Evolutionary conservation across 2,888 invertebrate genomes (phyloP).

Genomic region (Nemotelus pantherinus): DNA sequence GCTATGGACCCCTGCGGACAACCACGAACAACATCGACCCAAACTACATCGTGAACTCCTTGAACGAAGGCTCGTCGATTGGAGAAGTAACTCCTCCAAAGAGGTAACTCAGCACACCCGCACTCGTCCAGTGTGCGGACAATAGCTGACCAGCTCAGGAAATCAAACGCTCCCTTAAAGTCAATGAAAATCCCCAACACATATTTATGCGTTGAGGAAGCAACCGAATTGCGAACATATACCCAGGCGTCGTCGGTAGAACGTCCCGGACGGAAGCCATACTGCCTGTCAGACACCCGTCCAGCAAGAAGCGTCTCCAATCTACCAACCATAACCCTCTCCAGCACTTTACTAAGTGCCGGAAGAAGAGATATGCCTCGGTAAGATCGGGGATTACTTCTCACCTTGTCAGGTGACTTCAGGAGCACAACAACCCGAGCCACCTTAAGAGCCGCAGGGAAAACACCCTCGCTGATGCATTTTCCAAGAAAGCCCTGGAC

Average conservation of each 20-base stretch:
- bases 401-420: too few species aligned
- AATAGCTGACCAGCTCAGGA: neutral
- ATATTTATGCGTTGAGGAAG: neutral
- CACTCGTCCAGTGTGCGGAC: neutral
- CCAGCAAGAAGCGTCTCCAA: neutral
- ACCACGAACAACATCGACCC: neutral
- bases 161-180: neutral
- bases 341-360: conserved; percentile 5
- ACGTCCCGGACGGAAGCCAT: neutral
- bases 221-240: neutral
- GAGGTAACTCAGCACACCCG: neutral
- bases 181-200: conserved; percentile 2
- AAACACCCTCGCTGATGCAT: too few species aligned
- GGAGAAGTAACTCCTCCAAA: conserved; percentile 9
- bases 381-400: too few species aligned
- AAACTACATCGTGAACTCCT: neutral
- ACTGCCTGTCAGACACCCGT: neutral
- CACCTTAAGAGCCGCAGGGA: too few species aligned
- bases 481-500: too few species aligned
- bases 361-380: neutral
- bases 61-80: neutral
- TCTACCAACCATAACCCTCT: neutral
- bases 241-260: neutral
- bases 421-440: too few species aligned
- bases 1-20: conserved; percentile 19